Conservation (phyloP, 2,888 invertebrate species). For the Eumacrocentrus americanus region DNA sequence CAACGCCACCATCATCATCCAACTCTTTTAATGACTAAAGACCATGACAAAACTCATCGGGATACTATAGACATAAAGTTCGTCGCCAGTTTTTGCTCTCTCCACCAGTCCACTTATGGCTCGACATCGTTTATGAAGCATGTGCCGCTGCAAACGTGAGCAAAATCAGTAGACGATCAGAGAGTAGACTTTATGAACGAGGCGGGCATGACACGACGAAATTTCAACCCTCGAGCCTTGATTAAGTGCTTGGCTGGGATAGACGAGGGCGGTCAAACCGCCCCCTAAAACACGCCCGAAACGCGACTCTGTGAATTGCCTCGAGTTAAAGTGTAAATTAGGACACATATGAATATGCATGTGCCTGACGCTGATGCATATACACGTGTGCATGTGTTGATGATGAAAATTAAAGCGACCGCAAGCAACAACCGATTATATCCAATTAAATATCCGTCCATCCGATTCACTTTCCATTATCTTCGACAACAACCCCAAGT, state of each 20-base stretch:
- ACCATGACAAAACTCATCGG: background rate
- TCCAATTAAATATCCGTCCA: background rate
- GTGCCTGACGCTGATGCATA: background rate
- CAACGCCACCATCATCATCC: background rate
- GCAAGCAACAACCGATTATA: background rate
- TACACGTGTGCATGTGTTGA: background rate
- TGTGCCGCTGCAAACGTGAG: background rate
- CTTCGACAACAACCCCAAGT: background rate
- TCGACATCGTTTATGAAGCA: background rate
- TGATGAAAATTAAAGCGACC: background rate
- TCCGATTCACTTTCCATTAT: background rate
- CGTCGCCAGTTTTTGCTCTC: background rate
- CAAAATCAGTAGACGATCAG: constrained; percentile 14
- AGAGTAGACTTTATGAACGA: constrained; percentile 2
- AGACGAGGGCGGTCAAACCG: constrained; percentile 8
- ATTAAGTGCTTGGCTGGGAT: constrained; percentile 3
- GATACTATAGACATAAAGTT: constrained; percentile 18
- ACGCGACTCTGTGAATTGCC: background rate
- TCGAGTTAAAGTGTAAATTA: background rate
- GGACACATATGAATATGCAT: background rate
- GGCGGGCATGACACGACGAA: constrained; percentile 17
- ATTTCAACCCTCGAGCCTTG: constrained; percentile 15
- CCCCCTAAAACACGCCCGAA: constrained; percentile 12
- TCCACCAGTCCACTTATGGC: background rate
- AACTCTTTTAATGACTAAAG: too few relatives aligned